These are phyloP conservation scores for Drosophila longiperda DNA, from an alignment of 2,888 invertebrate genomes.

Conservation along the genomic window DNA sequence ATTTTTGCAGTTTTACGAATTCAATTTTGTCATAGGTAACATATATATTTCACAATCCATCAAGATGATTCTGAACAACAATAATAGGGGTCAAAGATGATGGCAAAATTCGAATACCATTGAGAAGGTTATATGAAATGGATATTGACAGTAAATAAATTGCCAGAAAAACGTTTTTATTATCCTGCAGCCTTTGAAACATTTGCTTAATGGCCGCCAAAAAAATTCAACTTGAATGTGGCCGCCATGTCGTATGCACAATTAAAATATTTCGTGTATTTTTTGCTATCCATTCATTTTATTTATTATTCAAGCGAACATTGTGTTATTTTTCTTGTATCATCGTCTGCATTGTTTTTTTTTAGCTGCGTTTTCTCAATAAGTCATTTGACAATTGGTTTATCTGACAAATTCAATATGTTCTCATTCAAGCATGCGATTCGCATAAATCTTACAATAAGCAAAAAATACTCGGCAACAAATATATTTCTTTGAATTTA, in stretches of 20 bases:
- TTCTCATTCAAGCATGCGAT: conserved; percentile 28
- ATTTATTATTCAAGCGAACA: background rate
- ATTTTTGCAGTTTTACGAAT: background rate
- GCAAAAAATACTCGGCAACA: conserved; percentile 30
- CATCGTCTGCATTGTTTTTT: background rate
- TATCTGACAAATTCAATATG: conserved; percentile 75
- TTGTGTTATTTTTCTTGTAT: conserved; percentile 1
- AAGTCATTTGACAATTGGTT: conserved; percentile 51
- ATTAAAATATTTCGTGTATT: conserved; percentile 61
- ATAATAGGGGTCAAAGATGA: background rate
- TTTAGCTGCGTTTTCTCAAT: conserved; percentile 5
- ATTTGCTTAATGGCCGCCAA: conserved; percentile 53
- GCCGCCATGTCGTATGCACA: conserved; percentile 60
- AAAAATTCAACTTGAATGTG: conserved; percentile 22
- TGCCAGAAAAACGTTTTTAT: conserved; percentile 67
- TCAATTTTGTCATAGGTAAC: background rate
- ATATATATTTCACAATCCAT: background rate
- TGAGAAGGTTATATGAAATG: conserved; percentile 23
- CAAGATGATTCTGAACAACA: background rate
- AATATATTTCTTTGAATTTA: conserved; percentile 17
- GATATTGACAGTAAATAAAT: conserved; percentile 68
- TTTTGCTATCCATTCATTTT: conserved; percentile 32
- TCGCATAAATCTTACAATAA: conserved; percentile 58
- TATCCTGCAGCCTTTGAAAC: conserved; percentile 69
- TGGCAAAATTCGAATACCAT: background rate